These are phyloP conservation scores for Cervus canadensis DNA, from an alignment of 2,113 vertebrate genomes.

Conservation along the genomic window DNA sequence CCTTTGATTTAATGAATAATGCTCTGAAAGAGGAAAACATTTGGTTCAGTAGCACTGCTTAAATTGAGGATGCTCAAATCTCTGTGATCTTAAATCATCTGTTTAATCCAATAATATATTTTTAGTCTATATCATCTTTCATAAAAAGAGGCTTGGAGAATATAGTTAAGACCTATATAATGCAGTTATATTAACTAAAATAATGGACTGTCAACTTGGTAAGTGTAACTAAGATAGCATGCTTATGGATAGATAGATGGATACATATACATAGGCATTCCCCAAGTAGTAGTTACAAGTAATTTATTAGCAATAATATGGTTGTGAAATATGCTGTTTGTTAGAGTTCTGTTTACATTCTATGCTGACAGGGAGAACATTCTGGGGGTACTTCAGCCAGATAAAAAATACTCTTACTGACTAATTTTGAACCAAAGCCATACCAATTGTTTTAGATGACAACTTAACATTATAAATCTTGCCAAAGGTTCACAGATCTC, in stretches of 20 bases:
- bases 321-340: background rate
- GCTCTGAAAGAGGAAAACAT: background rate
- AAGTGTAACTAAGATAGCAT: background rate
- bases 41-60: background rate
- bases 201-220: background rate
- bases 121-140: background rate
- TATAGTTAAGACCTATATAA: background rate
- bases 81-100: background rate
- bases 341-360: background rate
- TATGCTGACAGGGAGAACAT: background rate
- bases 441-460: slow-evolving; percentile 1
- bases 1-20: background rate
- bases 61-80: background rate
- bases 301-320: background rate
- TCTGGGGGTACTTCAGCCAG: background rate
- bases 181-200: background rate
- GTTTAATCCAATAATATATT: background rate
- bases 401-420: slow-evolving; percentile 28
- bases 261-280: background rate
- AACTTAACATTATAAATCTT: slow-evolving; percentile 56
- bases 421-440: slow-evolving; percentile 56
- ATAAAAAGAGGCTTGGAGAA: background rate
- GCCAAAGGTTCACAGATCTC: slow-evolving; percentile 20
- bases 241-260: background rate
- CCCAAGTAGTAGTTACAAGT: background rate